Evolutionary conservation across 2,888 invertebrate species (phyloP), one percentile per base, ranked within the genome.

Genomic region (Noctua comes): DNA sequence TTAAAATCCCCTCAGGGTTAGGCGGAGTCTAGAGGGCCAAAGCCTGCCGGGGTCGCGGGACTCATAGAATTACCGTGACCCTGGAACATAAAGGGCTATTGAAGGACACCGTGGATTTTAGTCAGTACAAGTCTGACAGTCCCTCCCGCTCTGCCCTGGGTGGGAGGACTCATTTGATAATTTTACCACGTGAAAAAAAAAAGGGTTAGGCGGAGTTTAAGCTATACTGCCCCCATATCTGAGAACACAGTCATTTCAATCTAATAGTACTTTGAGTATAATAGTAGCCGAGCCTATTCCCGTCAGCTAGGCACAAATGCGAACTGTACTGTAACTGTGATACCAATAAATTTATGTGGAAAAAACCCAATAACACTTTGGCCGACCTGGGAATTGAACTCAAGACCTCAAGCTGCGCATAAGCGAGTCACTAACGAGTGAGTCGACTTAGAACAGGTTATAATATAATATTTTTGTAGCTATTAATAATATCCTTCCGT

Each of bases 401-500:
- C n/a, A 36, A 24, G 6, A 40, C 24, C 13, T 13, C 64, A 66
- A 43, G n/a, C 66, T 66, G 1, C 16, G n/a, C 43, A n/a, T 8
- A 0, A n/a, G n/a, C 16, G 36, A 36, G 5, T 36, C 36, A 36
- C 65, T 16, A 66, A 18, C 66, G 8, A 18, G 4, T n/a, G 11
- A 43, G n/a, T 43, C n/a, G 8, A 43, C 16, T 0, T n/a, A 66
- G 24, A 36, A 65, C n/a, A 82, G 16, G 5, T 16, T 76, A 46
- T 18, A 82, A 59, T 59, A 18, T 68, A 16, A 73, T 65, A 76
- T 51, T 76, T 59, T 18, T 27, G 27, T 59, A 65, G 13, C 69
- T 65, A 76, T 57, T 76, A 70, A 75, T 82, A 54, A 46, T 54
- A 62, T 54, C 8, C n/a, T 16, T 16, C 21, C 27, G 68, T 13